A percentile compares a stretch with the other conserved stretches of the same genome.
Evolutionary conservation across 1,140 invertebrate genomes (phyloP).

Genomic region (Plodia interpunctella): DNA sequence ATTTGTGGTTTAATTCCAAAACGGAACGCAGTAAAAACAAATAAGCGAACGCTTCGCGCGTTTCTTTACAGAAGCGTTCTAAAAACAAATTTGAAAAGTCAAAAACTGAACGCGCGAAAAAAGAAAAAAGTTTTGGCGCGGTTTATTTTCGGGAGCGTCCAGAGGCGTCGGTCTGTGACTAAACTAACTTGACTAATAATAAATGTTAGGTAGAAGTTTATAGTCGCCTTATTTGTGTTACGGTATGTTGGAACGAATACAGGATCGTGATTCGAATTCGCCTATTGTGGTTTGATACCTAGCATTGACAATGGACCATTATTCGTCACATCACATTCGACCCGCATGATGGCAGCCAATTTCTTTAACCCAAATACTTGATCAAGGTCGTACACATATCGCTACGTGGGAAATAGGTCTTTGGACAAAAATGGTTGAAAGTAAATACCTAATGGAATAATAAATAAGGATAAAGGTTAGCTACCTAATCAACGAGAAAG

Average conservation of each 20-base stretch:
- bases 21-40: conserved; percentile 27
- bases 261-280: conserved; percentile 60
- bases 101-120: conserved; percentile 28
- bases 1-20: conserved; percentile 16
- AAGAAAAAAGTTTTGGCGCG: conserved; percentile 28
- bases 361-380: conserved; percentile 59
- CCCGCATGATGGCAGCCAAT: conserved; percentile 59
- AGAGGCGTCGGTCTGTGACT: conserved; percentile 55
- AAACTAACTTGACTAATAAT: conserved; percentile 53
- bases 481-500: too few relatives aligned
- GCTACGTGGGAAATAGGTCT: too few relatives aligned
- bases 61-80: too few relatives aligned
- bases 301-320: conserved; percentile 56
- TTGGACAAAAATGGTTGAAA: too few relatives aligned
- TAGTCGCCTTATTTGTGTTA: conserved; percentile 65
- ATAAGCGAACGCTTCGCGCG: too few relatives aligned
- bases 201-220: conserved; percentile 43
- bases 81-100: not conserved
- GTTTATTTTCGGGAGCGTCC: conserved; percentile 27
- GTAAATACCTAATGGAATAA: too few relatives aligned
- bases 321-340: conserved; percentile 37
- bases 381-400: too few relatives aligned
- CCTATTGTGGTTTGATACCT: conserved; percentile 44
- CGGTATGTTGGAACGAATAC: conserved; percentile 73
- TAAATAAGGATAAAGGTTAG: too few relatives aligned